Percentiles rank a stretch among this genome's conserved stretches.
Conservation (phyloP, 2,113 vertebrate species). For the Eubucco bourcierii region DNA sequence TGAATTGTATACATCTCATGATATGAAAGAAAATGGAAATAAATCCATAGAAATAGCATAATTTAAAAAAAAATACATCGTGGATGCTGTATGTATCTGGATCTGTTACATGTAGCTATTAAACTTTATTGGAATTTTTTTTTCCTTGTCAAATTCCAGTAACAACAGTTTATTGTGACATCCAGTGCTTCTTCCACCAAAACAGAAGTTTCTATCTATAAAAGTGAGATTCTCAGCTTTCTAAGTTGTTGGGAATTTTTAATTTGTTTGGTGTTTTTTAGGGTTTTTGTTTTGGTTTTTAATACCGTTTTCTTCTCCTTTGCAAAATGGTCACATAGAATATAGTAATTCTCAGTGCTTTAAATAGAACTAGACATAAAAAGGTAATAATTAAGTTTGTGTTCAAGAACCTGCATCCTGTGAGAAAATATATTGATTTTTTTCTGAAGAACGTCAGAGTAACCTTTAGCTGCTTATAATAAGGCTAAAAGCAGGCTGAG, state of each 20-base stretch:
- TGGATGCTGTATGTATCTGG: neutral
- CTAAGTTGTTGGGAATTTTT: neutral
- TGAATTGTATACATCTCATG: slow-evolving; percentile 42
- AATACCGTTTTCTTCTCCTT: neutral
- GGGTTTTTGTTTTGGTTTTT: too few relatives aligned
- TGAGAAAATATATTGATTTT: neutral
- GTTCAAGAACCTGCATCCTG: neutral
- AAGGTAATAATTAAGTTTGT: neutral
- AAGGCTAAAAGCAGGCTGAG: neutral
- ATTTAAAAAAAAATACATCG: slow-evolving; percentile 33
- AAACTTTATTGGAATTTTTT: neutral
- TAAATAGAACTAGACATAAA: neutral
- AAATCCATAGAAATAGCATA: slow-evolving; percentile 23
- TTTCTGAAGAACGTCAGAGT: neutral
- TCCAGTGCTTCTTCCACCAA: neutral
- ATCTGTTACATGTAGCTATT: neutral
- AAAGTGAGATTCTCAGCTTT: neutral
- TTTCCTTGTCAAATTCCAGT: neutral
- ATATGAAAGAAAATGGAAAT: slow-evolving; percentile 45
- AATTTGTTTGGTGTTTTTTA: too few relatives aligned
- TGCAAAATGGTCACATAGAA: neutral
- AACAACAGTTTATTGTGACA: neutral
- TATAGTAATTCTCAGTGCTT: neutral
- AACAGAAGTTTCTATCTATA: neutral
- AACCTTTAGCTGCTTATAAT: neutral